phyloP scores from a whole-genome alignment of 2,888 invertebrate species.

The Tanypteryx hageni region DNA sequence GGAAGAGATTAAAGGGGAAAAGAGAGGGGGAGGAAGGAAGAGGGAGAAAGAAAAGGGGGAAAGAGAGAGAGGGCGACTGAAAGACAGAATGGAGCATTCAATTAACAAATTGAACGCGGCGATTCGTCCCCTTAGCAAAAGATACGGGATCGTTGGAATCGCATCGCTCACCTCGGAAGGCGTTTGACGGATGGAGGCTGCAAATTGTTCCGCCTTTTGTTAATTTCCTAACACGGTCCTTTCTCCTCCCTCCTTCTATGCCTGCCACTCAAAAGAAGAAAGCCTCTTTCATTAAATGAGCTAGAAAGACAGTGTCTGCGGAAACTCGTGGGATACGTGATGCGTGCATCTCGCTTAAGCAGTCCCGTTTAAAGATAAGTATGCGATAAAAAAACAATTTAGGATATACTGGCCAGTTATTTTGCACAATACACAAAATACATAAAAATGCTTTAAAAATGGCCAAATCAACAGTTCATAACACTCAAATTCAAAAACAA shows the following conservation, averaged over 20 bases:
- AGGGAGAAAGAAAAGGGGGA: too few relatives aligned
- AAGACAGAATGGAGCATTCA: constrained; percentile 68
- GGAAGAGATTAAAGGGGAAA: constrained; percentile 71
- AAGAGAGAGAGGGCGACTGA: constrained; percentile 70
- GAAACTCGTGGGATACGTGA: too few relatives aligned
- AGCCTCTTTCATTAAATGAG: not conserved
- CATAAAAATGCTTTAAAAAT: too few relatives aligned
- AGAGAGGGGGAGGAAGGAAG: too few relatives aligned
- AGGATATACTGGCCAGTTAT: too few relatives aligned
- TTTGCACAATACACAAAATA: too few relatives aligned
- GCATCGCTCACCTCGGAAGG: not conserved
- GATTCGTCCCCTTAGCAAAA: constrained; percentile 8
- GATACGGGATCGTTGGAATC: not conserved
- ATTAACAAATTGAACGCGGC: constrained; percentile 60
- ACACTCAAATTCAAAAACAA: too few relatives aligned
- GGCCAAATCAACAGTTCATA: too few relatives aligned
- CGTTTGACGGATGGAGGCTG: constrained; percentile 23
- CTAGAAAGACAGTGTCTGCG: not conserved
- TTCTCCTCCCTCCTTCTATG: too few relatives aligned
- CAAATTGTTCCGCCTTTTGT: not conserved
- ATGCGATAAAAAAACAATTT: too few relatives aligned
- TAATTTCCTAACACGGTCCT: not conserved
- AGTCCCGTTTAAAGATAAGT: too few relatives aligned
- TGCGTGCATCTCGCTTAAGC: not conserved
- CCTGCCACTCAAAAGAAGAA: too few relatives aligned